A percentile compares a stretch with the other conserved stretches of the same genome.
Evolutionary conservation across 2,113 vertebrate genomes (phyloP).

Genomic region (Amia ocellicauda): DNA sequence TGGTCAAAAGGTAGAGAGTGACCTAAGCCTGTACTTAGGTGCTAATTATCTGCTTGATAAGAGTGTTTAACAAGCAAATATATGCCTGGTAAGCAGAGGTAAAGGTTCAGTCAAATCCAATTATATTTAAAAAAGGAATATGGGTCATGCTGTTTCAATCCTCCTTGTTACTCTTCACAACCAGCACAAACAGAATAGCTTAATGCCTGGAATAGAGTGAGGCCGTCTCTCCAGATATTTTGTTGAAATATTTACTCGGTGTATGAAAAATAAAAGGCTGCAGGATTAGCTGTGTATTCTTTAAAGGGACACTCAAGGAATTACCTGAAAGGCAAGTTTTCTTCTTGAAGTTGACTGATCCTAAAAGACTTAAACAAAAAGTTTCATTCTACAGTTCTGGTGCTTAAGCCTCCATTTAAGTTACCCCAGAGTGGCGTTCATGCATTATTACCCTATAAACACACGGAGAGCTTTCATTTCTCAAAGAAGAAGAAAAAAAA

Average conservation of each 20-base stretch:
- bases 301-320: not conserved
- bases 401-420: too few relatives aligned
- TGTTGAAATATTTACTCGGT: conserved; percentile 5
- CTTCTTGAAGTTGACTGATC: too few relatives aligned
- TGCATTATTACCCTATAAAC: too few relatives aligned
- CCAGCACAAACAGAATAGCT: conserved; percentile 5
- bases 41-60: not conserved
- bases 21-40: not conserved
- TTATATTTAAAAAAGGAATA: not conserved
- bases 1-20: not conserved
- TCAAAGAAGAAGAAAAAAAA: too few relatives aligned
- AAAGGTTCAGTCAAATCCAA: conserved; percentile 6
- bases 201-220: not conserved
- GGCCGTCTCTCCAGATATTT: not conserved
- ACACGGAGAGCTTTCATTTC: too few relatives aligned
- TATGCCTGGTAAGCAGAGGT: not conserved
- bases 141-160: not conserved
- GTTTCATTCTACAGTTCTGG: too few relatives aligned
- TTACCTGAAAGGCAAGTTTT: too few relatives aligned
- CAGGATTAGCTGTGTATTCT: not conserved
- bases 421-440: too few relatives aligned
- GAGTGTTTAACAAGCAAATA: conserved; percentile 1
- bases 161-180: not conserved
- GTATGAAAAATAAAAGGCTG: not conserved
- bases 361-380: too few relatives aligned